phyloP scores from a whole-genome alignment of 2,797 vertebrate genomes.

The Lacerta agilis region DNA sequence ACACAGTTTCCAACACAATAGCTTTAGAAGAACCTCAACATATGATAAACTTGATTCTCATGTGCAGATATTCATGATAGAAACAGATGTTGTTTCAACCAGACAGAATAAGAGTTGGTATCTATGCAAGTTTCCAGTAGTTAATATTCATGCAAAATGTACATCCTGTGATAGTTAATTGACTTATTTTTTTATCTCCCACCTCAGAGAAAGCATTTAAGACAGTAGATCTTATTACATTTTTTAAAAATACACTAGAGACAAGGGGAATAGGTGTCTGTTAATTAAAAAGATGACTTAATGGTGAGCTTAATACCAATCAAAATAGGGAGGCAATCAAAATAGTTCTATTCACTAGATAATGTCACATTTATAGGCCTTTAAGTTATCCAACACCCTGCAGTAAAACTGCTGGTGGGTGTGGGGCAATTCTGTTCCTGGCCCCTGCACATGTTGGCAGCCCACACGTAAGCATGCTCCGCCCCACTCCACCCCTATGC shows the following conservation, averaged over 20 bases:
- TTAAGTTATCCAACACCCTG: not conserved
- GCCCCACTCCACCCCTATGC: too few relatives aligned
- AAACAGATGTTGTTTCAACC: constrained; percentile 41
- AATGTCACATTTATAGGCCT: not conserved
- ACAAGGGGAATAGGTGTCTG: too few relatives aligned
- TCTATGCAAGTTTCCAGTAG: not conserved
- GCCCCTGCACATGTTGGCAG: too few relatives aligned
- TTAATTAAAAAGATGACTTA: not conserved
- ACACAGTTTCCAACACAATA: constrained; percentile 45
- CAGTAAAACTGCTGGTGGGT: not conserved
- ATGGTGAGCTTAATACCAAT: not conserved
- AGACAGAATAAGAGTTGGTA: constrained; percentile 26
- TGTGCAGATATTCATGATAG: constrained; percentile 44
- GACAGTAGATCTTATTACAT: not conserved
- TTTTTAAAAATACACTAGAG: not conserved
- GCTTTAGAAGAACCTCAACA: constrained; percentile 33
- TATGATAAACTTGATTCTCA: not conserved
- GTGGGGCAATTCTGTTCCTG: too few relatives aligned
- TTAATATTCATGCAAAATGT: not conserved
- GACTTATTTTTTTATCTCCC: constrained; percentile 13
- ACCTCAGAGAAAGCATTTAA: not conserved
- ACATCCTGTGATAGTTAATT: not conserved
- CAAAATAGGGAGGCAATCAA: not conserved
- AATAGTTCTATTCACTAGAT: not conserved
- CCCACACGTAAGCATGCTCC: too few relatives aligned